Base-by-base conservation (phyloP, 2,113 vertebrate species). In the Apus apus region DNA sequence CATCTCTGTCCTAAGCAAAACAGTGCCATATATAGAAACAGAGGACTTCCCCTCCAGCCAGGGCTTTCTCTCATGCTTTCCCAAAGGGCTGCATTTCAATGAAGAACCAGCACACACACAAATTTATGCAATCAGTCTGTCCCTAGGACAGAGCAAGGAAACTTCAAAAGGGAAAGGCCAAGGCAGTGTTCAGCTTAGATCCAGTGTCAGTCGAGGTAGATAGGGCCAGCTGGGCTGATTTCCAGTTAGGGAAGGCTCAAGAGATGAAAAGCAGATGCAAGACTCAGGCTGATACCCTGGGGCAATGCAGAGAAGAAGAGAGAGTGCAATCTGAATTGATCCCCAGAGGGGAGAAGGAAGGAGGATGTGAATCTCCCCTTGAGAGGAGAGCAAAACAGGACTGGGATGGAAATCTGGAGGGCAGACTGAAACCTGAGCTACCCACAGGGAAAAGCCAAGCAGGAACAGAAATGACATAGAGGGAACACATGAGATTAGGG, bases 11-110 rank as follows among this genome's bases (percentile, higher is more conserved):
- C 92, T 95, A 96, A 90, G 93, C 95, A 96, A 96, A 96, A 57
- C 93, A 94, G 93, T 40, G 72, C 90, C 96, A 81, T 38, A 78
- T 93, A 93, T 93, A 96, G 96, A 21, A 95, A 46, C 54, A 75
- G 73, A 95, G 88, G 70, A 76, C 88, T 96, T 93, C 68, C 90
- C 92, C 92, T 73, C 45, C 3, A 95, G 96, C 90, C 90, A 93
- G 80, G 80, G 92, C 96, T 96, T 95, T 92, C 96, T 96, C 92
- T 96, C 94, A 95, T 90, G 90, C 86, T 38, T 93, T 96, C 96
- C 92, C 92, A 94, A 90, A 91, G 96, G 92, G 90, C 54, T 92
- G 80, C 93, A 95, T 97, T 62, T 92, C 92, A 84, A 93, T 82
- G 80, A 86, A 78, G 76, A 92, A 38, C 62, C 61, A 58, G 92